phyloP scores from a whole-genome alignment of 2,797 vertebrate species.

The Tachyglossus aculeatus region DNA sequence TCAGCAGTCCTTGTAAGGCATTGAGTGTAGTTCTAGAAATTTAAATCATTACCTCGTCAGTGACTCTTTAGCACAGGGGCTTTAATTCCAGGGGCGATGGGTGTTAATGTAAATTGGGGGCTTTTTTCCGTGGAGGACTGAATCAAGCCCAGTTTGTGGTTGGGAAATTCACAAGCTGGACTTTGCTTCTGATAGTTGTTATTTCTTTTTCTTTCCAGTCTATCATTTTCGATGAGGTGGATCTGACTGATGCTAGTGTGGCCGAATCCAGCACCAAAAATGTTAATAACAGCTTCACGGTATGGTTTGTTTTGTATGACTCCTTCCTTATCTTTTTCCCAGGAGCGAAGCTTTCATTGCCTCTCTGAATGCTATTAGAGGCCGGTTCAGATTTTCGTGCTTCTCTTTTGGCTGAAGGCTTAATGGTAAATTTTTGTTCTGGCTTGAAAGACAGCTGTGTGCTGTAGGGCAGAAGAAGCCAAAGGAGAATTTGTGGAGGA shows the following conservation, averaged over 20 bases:
- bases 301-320: slow-evolving; percentile 67
- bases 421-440: not conserved
- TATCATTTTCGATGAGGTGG: slow-evolving; percentile 97
- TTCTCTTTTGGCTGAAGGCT: not conserved
- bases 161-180: too few species aligned
- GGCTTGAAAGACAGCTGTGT: not conserved
- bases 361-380: not conserved
- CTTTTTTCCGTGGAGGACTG: too few species aligned
- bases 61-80: too few species aligned
- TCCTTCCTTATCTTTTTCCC: not conserved
- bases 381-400: not conserved
- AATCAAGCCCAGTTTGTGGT: too few species aligned
- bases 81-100: too few species aligned
- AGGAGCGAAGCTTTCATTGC: too few species aligned
- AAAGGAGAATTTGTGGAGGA: not conserved
- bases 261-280: slow-evolving; percentile 98
- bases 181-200: too few species aligned
- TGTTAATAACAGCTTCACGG: slow-evolving; percentile 98
- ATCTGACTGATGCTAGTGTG: slow-evolving; percentile 94
- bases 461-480: not conserved
- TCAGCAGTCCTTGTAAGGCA: too few species aligned
- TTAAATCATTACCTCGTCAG: too few species aligned
- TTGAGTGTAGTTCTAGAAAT: too few species aligned
- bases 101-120: too few species aligned
- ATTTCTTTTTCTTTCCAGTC: slow-evolving; percentile 77